phyloP scores from a whole-genome alignment of 1,140 invertebrate genomes.

The Teleogryllus occipitalis region DNA sequence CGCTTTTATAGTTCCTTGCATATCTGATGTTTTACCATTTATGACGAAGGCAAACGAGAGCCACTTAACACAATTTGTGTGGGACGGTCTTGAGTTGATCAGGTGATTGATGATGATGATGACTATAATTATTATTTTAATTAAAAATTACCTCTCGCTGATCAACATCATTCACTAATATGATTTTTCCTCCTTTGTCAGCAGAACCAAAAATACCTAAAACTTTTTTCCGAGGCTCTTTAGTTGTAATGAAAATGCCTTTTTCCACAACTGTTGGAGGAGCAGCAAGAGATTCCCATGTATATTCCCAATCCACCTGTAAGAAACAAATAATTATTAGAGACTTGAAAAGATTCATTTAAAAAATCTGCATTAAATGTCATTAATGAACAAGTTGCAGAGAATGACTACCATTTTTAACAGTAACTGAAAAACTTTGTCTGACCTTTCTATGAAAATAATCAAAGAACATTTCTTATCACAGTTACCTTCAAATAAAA shows the following conservation, averaged over 20 bases:
- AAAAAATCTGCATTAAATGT: background rate
- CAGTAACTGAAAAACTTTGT: too few relatives aligned
- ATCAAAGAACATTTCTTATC: too few relatives aligned
- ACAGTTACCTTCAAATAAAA: too few relatives aligned
- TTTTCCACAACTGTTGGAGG: conserved; percentile 43
- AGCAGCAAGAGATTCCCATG: conserved; percentile 49
- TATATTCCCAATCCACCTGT: conserved; percentile 52
- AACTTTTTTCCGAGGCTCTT: conserved; percentile 41
- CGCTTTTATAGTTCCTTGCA: too few relatives aligned
- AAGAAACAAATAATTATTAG: conserved; percentile 18
- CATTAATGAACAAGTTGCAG: background rate
- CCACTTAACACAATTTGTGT: too few relatives aligned
- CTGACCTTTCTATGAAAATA: too few relatives aligned
- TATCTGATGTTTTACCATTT: too few relatives aligned
- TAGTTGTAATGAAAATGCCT: conserved; percentile 43
- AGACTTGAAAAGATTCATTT: conserved; percentile 6
- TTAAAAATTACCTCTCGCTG: conserved; percentile 19
- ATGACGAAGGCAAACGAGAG: too few relatives aligned
- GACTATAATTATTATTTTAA: background rate
- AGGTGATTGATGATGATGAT: background rate
- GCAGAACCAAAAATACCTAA: conserved; percentile 42
- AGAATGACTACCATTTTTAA: background rate
- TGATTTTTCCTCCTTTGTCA: conserved; percentile 40
- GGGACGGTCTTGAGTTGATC: too few relatives aligned
- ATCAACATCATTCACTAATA: conserved; percentile 37